phyloP scores from a whole-genome alignment of 2,888 invertebrate species.

The Cancer borealis region DNA sequence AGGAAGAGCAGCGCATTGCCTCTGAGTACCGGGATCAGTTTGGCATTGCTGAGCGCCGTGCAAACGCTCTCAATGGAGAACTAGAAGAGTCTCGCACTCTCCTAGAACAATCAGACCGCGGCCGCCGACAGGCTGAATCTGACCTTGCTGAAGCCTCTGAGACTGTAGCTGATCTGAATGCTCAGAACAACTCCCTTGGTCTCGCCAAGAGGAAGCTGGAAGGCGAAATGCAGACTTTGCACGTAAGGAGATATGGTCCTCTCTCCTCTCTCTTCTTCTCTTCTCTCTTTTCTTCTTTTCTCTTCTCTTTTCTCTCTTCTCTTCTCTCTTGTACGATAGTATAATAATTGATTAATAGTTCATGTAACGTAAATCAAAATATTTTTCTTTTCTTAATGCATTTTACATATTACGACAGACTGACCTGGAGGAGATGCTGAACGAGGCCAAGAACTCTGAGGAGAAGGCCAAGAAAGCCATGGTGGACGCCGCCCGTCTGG shows the following conservation, averaged over 20 bases:
- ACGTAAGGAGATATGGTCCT: constrained; percentile 48
- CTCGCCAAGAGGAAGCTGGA: constrained; percentile 87
- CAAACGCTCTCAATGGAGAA: constrained; percentile 98
- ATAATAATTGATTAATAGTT: neutral
- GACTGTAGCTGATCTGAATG: constrained; percentile 97
- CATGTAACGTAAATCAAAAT: neutral
- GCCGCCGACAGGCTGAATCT: constrained; percentile 65
- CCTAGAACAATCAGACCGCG: constrained; percentile 97
- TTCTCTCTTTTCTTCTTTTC: neutral
- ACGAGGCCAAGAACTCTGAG: constrained; percentile 82
- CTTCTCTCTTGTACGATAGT: neutral
- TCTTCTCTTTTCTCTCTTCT: no score
- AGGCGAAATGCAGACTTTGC: constrained; percentile 83
- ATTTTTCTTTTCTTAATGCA: neutral
- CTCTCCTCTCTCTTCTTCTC: neutral
- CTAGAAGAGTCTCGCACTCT: constrained; percentile 98
- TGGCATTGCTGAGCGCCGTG: constrained; percentile 97
- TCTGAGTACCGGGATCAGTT: constrained; percentile 99
- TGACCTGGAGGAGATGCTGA: constrained; percentile 82
- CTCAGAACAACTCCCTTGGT: constrained; percentile 98
- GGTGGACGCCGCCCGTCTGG: constrained; percentile 86
- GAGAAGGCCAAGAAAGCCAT: constrained; percentile 82
- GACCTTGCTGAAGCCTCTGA: constrained; percentile 86
- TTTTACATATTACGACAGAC: constrained; percentile 80
- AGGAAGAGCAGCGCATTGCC: constrained; percentile 98